phyloP scores from a whole-genome alignment of 2,113 vertebrate genomes.

The Amazona vittata region DNA sequence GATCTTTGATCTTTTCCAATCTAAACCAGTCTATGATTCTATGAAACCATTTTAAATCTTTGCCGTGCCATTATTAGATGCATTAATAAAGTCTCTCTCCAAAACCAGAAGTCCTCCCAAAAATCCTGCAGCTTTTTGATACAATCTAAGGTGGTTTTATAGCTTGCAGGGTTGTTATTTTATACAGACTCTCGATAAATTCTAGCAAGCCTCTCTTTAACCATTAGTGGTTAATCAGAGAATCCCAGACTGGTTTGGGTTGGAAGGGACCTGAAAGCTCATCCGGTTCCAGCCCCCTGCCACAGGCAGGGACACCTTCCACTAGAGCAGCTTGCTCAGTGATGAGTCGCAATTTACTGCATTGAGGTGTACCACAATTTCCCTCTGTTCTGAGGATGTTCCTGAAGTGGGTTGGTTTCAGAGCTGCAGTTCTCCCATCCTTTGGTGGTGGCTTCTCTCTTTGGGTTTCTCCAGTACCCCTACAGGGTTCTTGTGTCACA shows the following conservation, averaged over 20 bases:
- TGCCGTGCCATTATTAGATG: background rate
- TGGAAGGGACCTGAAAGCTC: background rate
- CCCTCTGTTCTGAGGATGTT: background rate
- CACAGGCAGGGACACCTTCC: background rate
- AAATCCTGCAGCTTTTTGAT: background rate
- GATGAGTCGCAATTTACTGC: background rate
- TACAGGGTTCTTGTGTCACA: background rate
- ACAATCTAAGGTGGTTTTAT: background rate
- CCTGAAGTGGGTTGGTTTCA: background rate
- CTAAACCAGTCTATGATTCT: background rate
- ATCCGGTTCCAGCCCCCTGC: background rate
- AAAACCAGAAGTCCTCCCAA: background rate
- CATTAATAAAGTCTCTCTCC: background rate
- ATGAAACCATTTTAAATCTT: background rate
- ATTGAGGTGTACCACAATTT: background rate
- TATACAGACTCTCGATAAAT: background rate
- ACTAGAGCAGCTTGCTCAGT: background rate
- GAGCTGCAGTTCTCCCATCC: background rate
- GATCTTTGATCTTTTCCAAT: background rate
- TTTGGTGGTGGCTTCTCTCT: background rate
- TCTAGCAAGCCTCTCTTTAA: background rate
- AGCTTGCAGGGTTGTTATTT: background rate
- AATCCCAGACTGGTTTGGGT: background rate
- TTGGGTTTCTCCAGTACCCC: background rate
- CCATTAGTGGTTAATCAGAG: background rate